Evolutionary conservation across 2,797 vertebrate species (phyloP).

Genomic region (Tenualosa ilisha): DNA sequence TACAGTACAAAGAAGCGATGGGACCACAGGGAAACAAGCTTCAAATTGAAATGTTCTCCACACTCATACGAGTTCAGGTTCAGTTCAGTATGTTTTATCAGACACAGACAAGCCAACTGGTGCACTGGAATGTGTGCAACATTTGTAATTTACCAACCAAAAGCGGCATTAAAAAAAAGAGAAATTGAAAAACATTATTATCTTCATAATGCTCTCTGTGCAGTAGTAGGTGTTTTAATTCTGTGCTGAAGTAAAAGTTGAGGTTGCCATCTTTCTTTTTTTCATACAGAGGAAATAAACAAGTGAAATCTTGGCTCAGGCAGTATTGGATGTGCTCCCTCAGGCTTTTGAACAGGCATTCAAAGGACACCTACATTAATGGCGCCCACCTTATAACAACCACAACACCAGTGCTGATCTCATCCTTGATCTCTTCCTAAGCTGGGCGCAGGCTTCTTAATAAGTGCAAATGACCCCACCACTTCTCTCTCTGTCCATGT

Average conservation of each 20-base stretch:
- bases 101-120: background rate
- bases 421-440: background rate
- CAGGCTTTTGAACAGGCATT: background rate
- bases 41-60: background rate
- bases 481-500: background rate
- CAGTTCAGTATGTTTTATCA: background rate
- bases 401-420: background rate
- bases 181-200: background rate
- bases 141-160: slow-evolving; percentile 3
- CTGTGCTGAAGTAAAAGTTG: background rate
- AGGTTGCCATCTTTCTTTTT: background rate
- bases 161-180: background rate
- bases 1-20: background rate
- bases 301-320: too few species aligned
- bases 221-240: background rate
- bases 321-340: too few species aligned
- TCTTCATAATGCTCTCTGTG: background rate
- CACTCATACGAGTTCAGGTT: background rate
- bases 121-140: background rate
- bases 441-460: background rate
- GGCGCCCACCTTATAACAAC: background rate
- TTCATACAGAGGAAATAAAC: background rate
- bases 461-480: background rate
- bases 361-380: background rate
- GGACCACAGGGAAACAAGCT: background rate